Evolutionary conservation across 2,888 invertebrate genomes (phyloP), one percentile per base, ranked within the genome.

Genomic region (Pelosia muscerda): DNA sequence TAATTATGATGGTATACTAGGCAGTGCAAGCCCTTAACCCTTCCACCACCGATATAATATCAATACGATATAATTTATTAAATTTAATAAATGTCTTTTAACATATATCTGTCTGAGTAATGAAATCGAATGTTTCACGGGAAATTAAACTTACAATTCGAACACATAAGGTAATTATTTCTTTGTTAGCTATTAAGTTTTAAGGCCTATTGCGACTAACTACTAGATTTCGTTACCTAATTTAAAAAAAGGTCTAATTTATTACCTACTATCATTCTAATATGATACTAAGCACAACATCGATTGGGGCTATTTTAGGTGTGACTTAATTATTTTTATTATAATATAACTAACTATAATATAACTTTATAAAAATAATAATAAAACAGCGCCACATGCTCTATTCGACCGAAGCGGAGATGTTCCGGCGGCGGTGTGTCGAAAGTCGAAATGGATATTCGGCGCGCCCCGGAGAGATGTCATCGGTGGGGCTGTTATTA

Each of bases 41-140:
- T n/a, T n/a, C n/a, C n/a, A n/a, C n/a, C 38, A 19, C 42, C 19
- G 42, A 55, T 55, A 38, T 8, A 34, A 23, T 22, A 34, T 59
- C 23, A 59, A 59, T n/a, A n/a, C n/a, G n/a, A n/a, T n/a, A n/a
- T n/a, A n/a, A n/a, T n/a, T n/a, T 26, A 38, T 25, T 28, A 49
- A 28, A 57, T 38, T n/a, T 28, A 58, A 60, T 66, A 19, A 69
- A 71, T 82, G 83, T 84, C 83, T 82, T 82, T 84, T 79, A 26
- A 59, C 68, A n/a, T 59, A 74, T 10, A 54, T 54, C 23, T 57
- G 3, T 26, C 25, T 78, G 61, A 79, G 69, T 75, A 76, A 72
- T 11, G 38, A 28, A 74, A 28, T 61, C 42, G 56, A 79, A 26
- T 60, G 15, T 58, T 54, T 78, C 58, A 66, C 62, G 74, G 23